phyloP scores from a whole-genome alignment of 2,888 invertebrate genomes.

The Lepidochrysops patricia region DNA sequence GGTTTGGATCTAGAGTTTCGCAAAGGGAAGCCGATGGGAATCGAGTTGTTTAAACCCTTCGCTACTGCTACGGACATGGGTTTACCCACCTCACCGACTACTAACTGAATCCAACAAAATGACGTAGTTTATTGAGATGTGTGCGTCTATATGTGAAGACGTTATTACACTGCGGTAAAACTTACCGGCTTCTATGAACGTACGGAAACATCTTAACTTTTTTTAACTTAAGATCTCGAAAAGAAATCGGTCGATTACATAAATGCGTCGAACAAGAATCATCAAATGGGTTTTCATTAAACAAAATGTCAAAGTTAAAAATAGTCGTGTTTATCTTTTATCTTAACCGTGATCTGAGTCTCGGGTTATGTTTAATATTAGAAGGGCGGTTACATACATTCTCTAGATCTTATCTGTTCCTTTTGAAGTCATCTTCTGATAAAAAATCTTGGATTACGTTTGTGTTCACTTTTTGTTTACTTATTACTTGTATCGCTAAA shows the following conservation, averaged over 20 bases:
- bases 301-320: constrained; percentile 2
- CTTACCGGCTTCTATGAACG: no score
- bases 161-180: no score
- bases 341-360: not conserved
- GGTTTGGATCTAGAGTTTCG: no score
- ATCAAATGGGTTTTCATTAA: not conserved
- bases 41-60: no score
- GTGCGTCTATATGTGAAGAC: no score
- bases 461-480: not conserved
- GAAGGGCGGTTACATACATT: not conserved
- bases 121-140: no score
- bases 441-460: constrained; percentile 2
- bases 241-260: not conserved
- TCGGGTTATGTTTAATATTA: not conserved
- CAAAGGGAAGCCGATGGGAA: no score
- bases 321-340: not conserved
- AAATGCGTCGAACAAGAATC: not conserved
- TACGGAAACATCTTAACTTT: no score
- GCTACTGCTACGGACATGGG: no score
- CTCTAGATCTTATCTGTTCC: constrained; percentile 4
- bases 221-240: no score
- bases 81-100: no score
- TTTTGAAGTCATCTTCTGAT: constrained; percentile 3
- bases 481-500: not conserved
- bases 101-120: no score